Conservation (phyloP, 2,888 invertebrate genomes). For the Cheiracanthium punctorium region DNA sequence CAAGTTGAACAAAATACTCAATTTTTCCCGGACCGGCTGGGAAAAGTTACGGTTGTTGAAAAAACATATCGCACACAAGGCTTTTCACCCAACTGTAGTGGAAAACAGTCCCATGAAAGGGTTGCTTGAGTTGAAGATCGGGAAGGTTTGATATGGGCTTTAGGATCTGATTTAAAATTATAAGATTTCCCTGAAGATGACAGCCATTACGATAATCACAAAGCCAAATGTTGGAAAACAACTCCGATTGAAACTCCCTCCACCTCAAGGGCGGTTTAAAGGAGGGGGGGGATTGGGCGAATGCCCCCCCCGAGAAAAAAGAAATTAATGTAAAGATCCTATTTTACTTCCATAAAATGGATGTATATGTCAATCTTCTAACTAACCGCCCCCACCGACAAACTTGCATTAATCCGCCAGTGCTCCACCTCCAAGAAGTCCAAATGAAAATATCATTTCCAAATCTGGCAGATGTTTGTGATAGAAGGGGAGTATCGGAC, state of each 20-base stretch:
- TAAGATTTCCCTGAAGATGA: neutral
- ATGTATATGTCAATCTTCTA: no score
- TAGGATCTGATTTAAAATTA: neutral
- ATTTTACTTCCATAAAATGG: no score
- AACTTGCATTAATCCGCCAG: no score
- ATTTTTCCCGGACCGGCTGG: no score
- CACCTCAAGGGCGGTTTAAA: no score
- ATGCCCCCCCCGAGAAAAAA: no score
- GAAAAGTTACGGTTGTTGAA: no score
- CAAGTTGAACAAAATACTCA: no score
- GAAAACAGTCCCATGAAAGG: neutral
- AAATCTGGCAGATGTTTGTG: constrained; percentile 15
- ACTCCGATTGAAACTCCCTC: neutral
- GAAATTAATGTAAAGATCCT: no score
- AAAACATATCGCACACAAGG: neutral
- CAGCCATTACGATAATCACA: neutral
- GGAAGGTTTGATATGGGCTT: neutral
- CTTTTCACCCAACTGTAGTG: neutral
- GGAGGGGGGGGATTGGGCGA: no score
- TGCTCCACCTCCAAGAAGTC: constrained; percentile 11
- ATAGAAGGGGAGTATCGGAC: neutral
- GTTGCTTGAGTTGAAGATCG: neutral
- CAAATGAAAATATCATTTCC: constrained; percentile 14
- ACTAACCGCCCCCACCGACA: no score
- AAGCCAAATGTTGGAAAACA: neutral